Percentiles rank a stretch among this genome's conserved stretches.
phyloP scores from a whole-genome alignment of 1,140 invertebrate genomes.

The Caenorhabditis inopinata region DNA sequence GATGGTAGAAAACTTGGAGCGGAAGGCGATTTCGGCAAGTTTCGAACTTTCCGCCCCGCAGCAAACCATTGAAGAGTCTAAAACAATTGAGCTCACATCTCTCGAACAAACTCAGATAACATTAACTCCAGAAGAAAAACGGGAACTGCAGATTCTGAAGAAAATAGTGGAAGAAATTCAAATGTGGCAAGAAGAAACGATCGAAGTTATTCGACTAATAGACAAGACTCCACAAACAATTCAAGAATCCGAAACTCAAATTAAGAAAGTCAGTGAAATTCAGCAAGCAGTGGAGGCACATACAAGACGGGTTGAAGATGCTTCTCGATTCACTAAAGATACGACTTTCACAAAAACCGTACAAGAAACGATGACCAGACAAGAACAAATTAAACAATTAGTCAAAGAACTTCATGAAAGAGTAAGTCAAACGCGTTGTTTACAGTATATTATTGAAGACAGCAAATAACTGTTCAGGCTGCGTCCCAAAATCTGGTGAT shows the following conservation, averaged over 20 bases:
- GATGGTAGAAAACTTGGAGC: slow-evolving; percentile 3
- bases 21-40: not conserved
- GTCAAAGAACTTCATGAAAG: slow-evolving; percentile 39
- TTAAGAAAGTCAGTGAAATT: slow-evolving; percentile 3
- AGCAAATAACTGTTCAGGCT: not conserved
- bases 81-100: slow-evolving; percentile 2
- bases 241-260: slow-evolving; percentile 3
- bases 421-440: not conserved
- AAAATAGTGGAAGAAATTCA: slow-evolving; percentile 36
- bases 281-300: slow-evolving; percentile 18
- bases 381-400: slow-evolving; percentile 14
- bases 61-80: slow-evolving; percentile 13
- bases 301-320: not conserved
- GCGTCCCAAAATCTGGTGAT: not conserved
- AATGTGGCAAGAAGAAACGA: slow-evolving; percentile 49
- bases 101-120: not conserved
- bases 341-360: slow-evolving; percentile 4
- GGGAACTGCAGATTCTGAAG: slow-evolving; percentile 20
- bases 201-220: slow-evolving; percentile 44
- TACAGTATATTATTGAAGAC: not conserved
- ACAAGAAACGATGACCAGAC: not conserved
- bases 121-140: slow-evolving; percentile 9
- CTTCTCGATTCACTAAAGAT: slow-evolving; percentile 11
- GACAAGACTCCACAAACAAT: slow-evolving; percentile 12
- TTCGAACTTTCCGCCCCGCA: not conserved